Percentiles rank a stretch among this genome's conserved stretches.
phyloP scores from a whole-genome alignment of 1,140 invertebrate genomes.

The Pectinophora gossypiella region DNA sequence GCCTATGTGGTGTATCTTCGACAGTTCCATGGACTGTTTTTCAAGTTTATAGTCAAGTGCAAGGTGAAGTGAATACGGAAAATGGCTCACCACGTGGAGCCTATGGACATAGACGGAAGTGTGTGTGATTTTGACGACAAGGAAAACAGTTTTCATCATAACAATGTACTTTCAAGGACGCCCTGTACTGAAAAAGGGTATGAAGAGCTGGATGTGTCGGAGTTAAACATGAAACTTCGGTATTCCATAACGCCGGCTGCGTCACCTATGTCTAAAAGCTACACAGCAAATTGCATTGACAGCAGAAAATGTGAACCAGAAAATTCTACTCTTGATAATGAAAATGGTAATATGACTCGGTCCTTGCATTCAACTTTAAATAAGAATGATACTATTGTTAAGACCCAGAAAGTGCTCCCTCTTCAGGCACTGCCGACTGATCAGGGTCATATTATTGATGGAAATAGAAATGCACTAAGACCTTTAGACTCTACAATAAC shows the following conservation, averaged over 20 bases:
- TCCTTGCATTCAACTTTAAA: conserved; percentile 53
- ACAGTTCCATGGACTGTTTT: background rate
- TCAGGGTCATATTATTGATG: conserved; percentile 28
- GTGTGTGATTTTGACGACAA: conserved; percentile 62
- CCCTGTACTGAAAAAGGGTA: conserved; percentile 57
- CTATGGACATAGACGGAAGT: conserved; percentile 55
- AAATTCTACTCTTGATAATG: conserved; percentile 25
- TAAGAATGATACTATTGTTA: conserved; percentile 35
- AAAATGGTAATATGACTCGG: conserved; percentile 41
- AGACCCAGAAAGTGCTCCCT: conserved; percentile 38
- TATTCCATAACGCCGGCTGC: conserved; percentile 55
- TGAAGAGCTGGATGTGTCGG: conserved; percentile 61
- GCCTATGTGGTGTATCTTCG: background rate
- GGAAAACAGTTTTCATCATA: conserved; percentile 53
- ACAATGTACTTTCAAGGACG: conserved; percentile 45
- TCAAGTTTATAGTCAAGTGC: background rate
- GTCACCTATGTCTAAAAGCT: conserved; percentile 64
- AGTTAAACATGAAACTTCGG: conserved; percentile 62
- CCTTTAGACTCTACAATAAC: conserved; percentile 23
- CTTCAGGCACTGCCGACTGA: conserved; percentile 40
- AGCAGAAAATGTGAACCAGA: conserved; percentile 24
- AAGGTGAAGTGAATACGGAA: conserved; percentile 17
- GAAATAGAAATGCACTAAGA: conserved; percentile 29
- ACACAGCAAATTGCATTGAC: conserved; percentile 38
- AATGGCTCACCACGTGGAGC: conserved; percentile 60